Base-by-base conservation (phyloP, 1,140 invertebrate genomes). In the Saxidomus purpurata region DNA sequence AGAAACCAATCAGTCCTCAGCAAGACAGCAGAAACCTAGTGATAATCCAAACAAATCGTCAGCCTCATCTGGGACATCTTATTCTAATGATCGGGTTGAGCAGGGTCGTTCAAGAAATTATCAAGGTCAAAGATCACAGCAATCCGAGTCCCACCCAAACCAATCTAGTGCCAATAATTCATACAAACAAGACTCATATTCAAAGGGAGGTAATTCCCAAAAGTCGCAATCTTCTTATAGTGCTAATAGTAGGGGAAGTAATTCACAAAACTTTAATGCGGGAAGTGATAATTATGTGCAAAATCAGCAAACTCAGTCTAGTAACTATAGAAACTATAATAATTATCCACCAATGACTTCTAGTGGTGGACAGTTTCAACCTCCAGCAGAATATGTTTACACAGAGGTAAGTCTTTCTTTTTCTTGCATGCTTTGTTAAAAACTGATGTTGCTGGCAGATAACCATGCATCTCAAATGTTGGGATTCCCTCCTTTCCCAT, bases 271-370 rank as follows among this genome's bases (percentile, higher is more conserved):
- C 13, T 52, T n/a, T 19, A 19, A 76, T 55, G 11, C 25, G 4
- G 61, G 52, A 38, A 61, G 52, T 61, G 47, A 86, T 76, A 76
- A 59, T 77, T 76, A 40, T 55, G 52, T 59, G 40, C 67, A 61
- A 61, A 52, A 77, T 76, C 52, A 69, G 28, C 84, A 74, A 52
- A 38, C 38, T 11, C 47, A 15, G 28, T 55, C 47, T 61, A 43
- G 61, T 34, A 87, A 80, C 43, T 52, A 80, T 80, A 80, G 76
- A 36, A 47, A 80, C 49, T 77, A 86, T 76, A 77, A 86, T n/a
- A 80, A 69, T 47, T 49, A 80, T 34, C 47, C 74, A 17, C 36
- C 36, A 40, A 49, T 55, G 40, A 52, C 19, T 22, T 34, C 40
- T n/a, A 79, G 55, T 36, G 28, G 61, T 40, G 47, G 59, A 34